A percentile compares a stretch with the other conserved stretches of the same genome.
Evolutionary conservation across 2,888 invertebrate genomes (phyloP).

Genomic region (Trilocha varians): DNA sequence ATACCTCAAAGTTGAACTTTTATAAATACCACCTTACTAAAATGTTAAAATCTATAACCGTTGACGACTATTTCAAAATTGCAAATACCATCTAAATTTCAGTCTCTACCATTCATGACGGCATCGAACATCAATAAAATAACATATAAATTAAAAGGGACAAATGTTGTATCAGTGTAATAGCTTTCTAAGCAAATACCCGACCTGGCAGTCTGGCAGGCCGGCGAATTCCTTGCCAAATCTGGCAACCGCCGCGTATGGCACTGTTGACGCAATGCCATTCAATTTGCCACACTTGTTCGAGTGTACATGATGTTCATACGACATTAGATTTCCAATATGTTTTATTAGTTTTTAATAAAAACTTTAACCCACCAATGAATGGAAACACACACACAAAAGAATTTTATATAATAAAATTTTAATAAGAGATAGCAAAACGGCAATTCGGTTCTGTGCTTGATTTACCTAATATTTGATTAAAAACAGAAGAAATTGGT

Average conservation of each 20-base stretch:
- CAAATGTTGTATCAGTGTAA: slow-evolving; percentile 1
- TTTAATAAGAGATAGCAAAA: no score
- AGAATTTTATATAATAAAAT: no score
- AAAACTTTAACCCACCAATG: no score
- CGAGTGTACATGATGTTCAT: slow-evolving; percentile 12
- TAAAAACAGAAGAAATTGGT: no score
- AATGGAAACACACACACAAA: no score
- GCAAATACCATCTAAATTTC: no score
- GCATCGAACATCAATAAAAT: not conserved
- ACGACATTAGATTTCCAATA: not conserved
- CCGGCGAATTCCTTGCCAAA: slow-evolving; percentile 46
- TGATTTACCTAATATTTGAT: no score
- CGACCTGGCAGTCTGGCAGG: slow-evolving; percentile 3
- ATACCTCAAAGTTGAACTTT: no score
- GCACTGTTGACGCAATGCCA: slow-evolving; percentile 47
- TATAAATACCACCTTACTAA: no score
- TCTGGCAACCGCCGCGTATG: slow-evolving; percentile 33
- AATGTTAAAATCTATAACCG: no score
- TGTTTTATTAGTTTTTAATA: not conserved
- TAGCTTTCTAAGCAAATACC: slow-evolving; percentile 25
- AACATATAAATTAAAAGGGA: not conserved
- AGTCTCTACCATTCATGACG: not conserved
- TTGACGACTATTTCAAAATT: no score
- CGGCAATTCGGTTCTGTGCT: no score
- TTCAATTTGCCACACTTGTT: slow-evolving; percentile 30